Conservation (phyloP, 1,140 invertebrate species). For the Drosophila fuyamai region DNA sequence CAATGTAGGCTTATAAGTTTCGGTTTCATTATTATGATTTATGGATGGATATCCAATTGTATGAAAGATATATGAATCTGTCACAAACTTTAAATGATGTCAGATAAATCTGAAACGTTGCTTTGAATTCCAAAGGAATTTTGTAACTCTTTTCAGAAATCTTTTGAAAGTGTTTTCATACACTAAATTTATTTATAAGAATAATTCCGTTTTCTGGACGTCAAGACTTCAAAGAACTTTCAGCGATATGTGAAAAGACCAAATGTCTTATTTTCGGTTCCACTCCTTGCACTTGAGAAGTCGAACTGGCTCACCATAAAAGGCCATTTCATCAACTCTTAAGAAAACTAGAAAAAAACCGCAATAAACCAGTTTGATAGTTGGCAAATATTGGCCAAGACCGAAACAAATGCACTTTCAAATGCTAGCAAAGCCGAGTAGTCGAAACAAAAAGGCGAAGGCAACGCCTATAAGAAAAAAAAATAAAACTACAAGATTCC, state of each 20-base stretch:
- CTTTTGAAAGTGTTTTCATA: no score
- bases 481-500: slow-evolving; percentile 22
- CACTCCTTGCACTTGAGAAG: slow-evolving; percentile 47
- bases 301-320: slow-evolving; percentile 22
- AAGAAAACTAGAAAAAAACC: slow-evolving; percentile 30
- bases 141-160: no score
- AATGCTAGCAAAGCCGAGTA: slow-evolving; percentile 36
- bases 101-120: no score
- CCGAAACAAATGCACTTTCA: slow-evolving; percentile 53
- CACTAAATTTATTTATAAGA: not conserved
- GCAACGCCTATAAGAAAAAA: slow-evolving; percentile 35
- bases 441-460: slow-evolving; percentile 38
- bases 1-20: not conserved
- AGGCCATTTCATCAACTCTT: slow-evolving; percentile 44
- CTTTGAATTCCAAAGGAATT: no score
- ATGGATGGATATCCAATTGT: not conserved
- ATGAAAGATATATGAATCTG: not conserved
- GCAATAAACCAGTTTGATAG: slow-evolving; percentile 53
- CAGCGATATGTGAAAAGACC: not conserved
- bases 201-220: not conserved
- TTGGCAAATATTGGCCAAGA: slow-evolving; percentile 54
- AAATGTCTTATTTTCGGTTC: slow-evolving; percentile 6
- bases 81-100: not conserved
- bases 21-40: not conserved
- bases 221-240: not conserved